Percentiles rank a stretch among this genome's conserved stretches.
These are phyloP conservation scores for Trichacis sp. DNA, from an alignment of 2,888 invertebrate genomes.

Conservation along the genomic window DNA sequence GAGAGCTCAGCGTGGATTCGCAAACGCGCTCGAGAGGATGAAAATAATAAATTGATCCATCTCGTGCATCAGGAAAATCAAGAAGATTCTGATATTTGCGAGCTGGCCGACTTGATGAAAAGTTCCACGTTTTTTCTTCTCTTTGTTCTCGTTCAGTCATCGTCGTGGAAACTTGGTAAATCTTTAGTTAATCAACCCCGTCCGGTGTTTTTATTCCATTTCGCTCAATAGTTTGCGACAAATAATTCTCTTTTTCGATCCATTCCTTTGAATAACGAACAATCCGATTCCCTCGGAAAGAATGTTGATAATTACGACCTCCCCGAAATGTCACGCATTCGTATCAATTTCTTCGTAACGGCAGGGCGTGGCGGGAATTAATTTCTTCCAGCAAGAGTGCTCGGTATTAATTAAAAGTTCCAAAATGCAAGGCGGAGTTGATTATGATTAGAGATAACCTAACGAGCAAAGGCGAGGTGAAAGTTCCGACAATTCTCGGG, in stretches of 20 bases:
- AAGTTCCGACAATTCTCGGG: constrained; percentile 7
- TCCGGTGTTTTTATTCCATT: background rate
- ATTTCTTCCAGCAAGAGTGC: constrained; percentile 13
- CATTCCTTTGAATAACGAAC: constrained; percentile 32
- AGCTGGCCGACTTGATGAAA: constrained; percentile 42
- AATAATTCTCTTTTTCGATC: no score
- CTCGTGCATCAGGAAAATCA: constrained; percentile 31
- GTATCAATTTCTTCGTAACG: background rate
- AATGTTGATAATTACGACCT: background rate
- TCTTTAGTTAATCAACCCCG: constrained; percentile 55
- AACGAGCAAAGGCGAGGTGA: constrained; percentile 15
- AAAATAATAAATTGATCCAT: constrained; percentile 54
- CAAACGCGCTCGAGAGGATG: constrained; percentile 22
- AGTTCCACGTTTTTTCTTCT: constrained; percentile 25
- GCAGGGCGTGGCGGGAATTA: constrained; percentile 6
- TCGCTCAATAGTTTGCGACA: background rate
- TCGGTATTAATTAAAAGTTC: constrained; percentile 28
- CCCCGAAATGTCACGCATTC: background rate
- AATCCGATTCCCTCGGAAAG: background rate
- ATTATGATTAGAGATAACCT: constrained; percentile 17
- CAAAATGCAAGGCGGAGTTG: constrained; percentile 9
- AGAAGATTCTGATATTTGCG: constrained; percentile 43
- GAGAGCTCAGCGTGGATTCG: constrained; percentile 29
- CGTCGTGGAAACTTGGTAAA: no score
- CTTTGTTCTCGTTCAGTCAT: constrained; percentile 16